phyloP scores from a whole-genome alignment of 2,888 invertebrate genomes.

The Mesorhabditis belari region DNA sequence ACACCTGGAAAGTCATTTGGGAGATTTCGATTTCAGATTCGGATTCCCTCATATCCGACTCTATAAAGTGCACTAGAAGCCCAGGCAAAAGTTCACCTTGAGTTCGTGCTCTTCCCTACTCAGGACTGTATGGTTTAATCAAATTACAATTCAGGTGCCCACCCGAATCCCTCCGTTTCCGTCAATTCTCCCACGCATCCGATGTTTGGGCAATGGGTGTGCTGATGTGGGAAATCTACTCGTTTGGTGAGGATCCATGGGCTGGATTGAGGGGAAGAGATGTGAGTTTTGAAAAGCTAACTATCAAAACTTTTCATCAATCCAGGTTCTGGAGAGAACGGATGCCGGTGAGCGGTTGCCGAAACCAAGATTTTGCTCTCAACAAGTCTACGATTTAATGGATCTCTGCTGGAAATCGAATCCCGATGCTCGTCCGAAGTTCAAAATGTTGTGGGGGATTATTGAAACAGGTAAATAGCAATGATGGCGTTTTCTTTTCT shows the following conservation, averaged over 20 bases:
- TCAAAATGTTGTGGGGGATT: slow-evolving; percentile 70
- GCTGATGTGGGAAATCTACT: slow-evolving; percentile 95
- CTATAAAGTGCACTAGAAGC: too few species aligned
- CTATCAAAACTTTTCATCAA: too few species aligned
- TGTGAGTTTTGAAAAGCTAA: too few species aligned
- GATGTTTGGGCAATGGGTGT: slow-evolving; percentile 72
- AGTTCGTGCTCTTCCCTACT: too few species aligned
- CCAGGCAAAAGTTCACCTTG: too few species aligned
- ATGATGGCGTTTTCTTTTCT: not conserved
- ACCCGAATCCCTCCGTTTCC: slow-evolving; percentile 83
- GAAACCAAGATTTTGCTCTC: slow-evolving; percentile 80
- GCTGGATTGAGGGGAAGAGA: slow-evolving; percentile 74
- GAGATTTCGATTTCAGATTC: too few species aligned
- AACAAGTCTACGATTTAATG: slow-evolving; percentile 80
- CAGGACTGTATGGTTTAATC: too few species aligned
- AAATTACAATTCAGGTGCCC: slow-evolving; percentile 72
- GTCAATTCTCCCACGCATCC: slow-evolving; percentile 56
- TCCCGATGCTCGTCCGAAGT: slow-evolving; percentile 81
- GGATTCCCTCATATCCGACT: too few species aligned
- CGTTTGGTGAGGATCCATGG: slow-evolving; percentile 72
- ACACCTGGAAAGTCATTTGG: too few species aligned
- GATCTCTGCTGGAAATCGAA: slow-evolving; percentile 59
- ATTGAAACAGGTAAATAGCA: slow-evolving; percentile 61
- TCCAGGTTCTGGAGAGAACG: slow-evolving; percentile 79
- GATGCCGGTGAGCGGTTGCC: slow-evolving; percentile 82